Base-by-base conservation (phyloP, 1,140 invertebrate species). In the Halictus rubicundus region DNA sequence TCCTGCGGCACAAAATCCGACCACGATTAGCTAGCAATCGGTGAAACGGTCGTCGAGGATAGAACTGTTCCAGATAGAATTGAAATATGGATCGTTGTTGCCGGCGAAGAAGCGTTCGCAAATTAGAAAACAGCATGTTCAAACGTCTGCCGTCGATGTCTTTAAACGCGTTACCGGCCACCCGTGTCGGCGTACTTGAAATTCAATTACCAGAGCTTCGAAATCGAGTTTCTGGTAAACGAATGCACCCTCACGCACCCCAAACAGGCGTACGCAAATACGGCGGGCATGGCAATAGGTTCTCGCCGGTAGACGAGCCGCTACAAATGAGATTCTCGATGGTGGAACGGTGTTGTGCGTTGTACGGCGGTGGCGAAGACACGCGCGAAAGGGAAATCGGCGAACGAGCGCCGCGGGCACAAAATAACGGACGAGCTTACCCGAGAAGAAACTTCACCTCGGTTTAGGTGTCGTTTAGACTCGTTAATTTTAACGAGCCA, bases 201-300 rank as follows among this genome's bases (percentile, higher is more conserved):
- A 86, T 86, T 86, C 77, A 83, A 86, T 86, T 74, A 81, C 49
- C 19, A 23, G 64, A 78, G 66, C 73, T 72, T 27, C 63, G 75
- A 82, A 87, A 87, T 87, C 76, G 74, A 86, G 61, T 87, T 87
- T 86, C 74, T 27, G 23, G 71, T 77, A 87, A 87, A 84, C 71
- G 86, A 86, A 87, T 87, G 82, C 82, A 82, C 82, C 76, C 82
- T 82, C 78, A 65, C 77, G 85, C 70, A 23, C 64, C 54, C 61
- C 70, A 77, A 87, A 86, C 78, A 87, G 63, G 73, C 60, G 60
- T 80, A 68, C 63, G 79, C 60, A 84, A 82, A 87, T 80, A 86
- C 49, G 57, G 57, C 42, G 49, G 71, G 54, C 42, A 27, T 60
- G 39, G 80, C 42, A 76, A 74, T 85, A 80, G 39, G 52, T 65